Base-by-base conservation (phyloP, 2,797 vertebrate species). In the Pseudochirops cupreus region DNA sequence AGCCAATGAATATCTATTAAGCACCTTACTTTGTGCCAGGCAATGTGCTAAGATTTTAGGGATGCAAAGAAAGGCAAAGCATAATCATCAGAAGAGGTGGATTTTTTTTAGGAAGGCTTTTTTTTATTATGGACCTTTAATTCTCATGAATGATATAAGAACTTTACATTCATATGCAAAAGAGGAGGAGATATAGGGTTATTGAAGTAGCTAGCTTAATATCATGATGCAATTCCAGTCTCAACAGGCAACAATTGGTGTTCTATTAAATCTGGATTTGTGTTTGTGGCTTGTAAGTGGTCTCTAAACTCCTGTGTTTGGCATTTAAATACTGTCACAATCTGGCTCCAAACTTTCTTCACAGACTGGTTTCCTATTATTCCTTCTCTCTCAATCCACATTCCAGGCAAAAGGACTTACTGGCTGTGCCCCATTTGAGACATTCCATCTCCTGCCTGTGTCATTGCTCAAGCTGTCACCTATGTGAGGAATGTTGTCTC, bases 241-340 rank as follows among this genome's bases (percentile, higher is more conserved):
- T 82, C n/a, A 82, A 82, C 10, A 46, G 18, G 7, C n/a, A 82
- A 46, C 67, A 82, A 82, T 6, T 82, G 67, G n/a, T n/a, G 9
- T 46, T 82, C 67, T 82, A 82, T 74, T 74, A 74, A 74, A 39
- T 74, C 62, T 74, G 62, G 16, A 21, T 82, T 82, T 82, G 67
- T 82, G 67, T 46, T 82, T n/a, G 24, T 82, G 67, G 18, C 67
- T 24, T 10, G n/a, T 31, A 82, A 82, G 67, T 82, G 67, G n/a
- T 82, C 67, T 82, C n/a, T 18, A 82, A 82, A 82, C n/a, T 82
- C n/a, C 67, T 82, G n/a, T 82, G 67, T 82, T 82, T 82, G 67
- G 67, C n/a, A 82, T 39, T 24, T 82, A 39, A 82, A 82, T 24
- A 12, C n/a, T 67, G 0, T 82, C 67, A 39, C 7, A 82, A 24